Conservation (phyloP, 2,888 invertebrate genomes). For the Meganola albula region DNA sequence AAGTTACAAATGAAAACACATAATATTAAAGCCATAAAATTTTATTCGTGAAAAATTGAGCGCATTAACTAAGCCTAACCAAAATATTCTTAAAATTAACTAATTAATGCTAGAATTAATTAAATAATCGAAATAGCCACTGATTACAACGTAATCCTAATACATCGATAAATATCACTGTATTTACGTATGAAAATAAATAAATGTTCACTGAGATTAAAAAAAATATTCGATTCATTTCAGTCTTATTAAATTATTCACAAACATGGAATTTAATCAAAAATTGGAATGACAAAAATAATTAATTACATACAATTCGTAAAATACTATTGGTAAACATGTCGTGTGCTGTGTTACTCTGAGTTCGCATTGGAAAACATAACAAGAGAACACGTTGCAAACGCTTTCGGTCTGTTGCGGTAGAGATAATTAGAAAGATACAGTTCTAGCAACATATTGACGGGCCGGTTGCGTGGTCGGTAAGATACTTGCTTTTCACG, state of each 20-base stretch:
- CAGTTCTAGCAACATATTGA: too few species aligned
- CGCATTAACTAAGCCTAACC: slow-evolving; percentile 63
- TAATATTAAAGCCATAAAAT: slow-evolving; percentile 57
- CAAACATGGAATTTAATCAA: slow-evolving; percentile 29
- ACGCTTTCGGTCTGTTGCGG: too few species aligned
- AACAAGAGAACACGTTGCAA: too few species aligned
- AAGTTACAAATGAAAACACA: slow-evolving; percentile 19
- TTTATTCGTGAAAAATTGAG: slow-evolving; percentile 74
- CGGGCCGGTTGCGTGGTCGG: too few species aligned
- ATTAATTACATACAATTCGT: not conserved
- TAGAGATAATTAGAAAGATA: too few species aligned
- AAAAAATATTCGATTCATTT: slow-evolving; percentile 31
- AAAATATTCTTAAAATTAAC: slow-evolving; percentile 39
- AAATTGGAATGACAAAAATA: slow-evolving; percentile 26
- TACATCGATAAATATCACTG: slow-evolving; percentile 7
- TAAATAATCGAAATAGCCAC: slow-evolving; percentile 31
- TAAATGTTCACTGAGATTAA: slow-evolving; percentile 29
- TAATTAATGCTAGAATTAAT: slow-evolving; percentile 33
- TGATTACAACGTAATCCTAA: slow-evolving; percentile 14
- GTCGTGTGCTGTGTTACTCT: too few species aligned
- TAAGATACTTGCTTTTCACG: too few species aligned
- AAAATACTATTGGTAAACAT: too few species aligned
- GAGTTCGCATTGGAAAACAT: too few species aligned
- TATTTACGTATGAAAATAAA: slow-evolving; percentile 22
- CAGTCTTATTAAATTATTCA: slow-evolving; percentile 33